A percentile compares a stretch with the other conserved stretches of the same genome.
These are phyloP conservation scores for Xiphophorus birchmanni DNA, from an alignment of 2,797 vertebrate species.

Conservation along the genomic window DNA sequence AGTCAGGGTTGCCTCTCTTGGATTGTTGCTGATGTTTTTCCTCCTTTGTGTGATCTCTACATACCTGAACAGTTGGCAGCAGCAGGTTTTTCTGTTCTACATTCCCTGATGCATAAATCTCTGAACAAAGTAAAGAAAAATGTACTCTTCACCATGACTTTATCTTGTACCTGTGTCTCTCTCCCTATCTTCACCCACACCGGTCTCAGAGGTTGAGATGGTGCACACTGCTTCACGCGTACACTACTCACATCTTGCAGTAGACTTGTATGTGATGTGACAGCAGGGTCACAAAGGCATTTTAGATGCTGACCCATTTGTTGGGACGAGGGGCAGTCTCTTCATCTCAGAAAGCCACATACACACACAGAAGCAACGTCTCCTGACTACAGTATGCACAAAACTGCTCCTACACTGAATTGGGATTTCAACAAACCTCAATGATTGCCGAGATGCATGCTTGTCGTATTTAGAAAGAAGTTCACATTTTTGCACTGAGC, in stretches of 20 bases:
- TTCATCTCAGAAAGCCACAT: conserved; percentile 29
- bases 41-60: not conserved
- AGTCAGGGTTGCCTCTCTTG: not conserved
- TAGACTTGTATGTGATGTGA: conserved; percentile 63
- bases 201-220: not conserved
- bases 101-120: not conserved
- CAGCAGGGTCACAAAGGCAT: conserved; percentile 63
- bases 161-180: not conserved
- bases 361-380: not conserved
- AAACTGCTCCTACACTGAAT: not conserved
- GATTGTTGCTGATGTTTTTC: not conserved
- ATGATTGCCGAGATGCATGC: not conserved
- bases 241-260: conserved; percentile 18
- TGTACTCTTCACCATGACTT: not conserved
- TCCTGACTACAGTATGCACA: not conserved
- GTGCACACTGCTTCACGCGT: conserved; percentile 5
- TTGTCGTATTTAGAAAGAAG: not conserved
- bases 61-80: not conserved
- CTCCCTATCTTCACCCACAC: not conserved
- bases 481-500: not conserved
- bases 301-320: conserved; percentile 73
- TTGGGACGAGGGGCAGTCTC: conserved; percentile 35
- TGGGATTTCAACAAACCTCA: not conserved
- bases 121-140: not conserved
- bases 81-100: not conserved